Evolutionary conservation across 2,797 vertebrate genomes (phyloP), one percentile per base, ranked within the genome.

Genomic region (Hoplostethus mediterraneus): DNA sequence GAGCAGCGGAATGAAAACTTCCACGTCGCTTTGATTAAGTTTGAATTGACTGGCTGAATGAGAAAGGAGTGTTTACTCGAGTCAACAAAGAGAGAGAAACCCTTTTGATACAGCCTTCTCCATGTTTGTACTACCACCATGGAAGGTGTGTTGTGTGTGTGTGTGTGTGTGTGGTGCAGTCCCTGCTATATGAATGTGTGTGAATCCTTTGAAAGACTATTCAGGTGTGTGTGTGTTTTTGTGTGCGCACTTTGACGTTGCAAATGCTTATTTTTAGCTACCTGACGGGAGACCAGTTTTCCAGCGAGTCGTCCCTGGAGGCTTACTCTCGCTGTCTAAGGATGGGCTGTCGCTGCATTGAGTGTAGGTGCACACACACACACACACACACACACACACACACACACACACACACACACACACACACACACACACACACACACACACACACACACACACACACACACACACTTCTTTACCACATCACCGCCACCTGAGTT

Each of bases 261-360:
- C 4, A n/a, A n/a, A 4, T 79, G 28, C 42, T 84, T 93, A 79
- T 93, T 92, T 94, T 86, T 90, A 95, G 95, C 80, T 95, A 95
- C 88, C 94, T 99, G 93, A 99, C 97, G 0, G 98, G 98, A 85
- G 98, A 99, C 91, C 98, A 99, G 94, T 98, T 99, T 93, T 98
- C 97, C 77, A 99, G 98, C 0, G 98, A 99, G 88, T 99, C 98
- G n/a, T 99, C 98, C 5, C 92, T 99, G 90, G 98, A 99, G 95
- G 98, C 98, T 0, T 99, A 99, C 0, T 97, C 97, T 10, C 97
- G 98, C 84, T 99, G 98, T 90, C 91, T 99, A 81, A 95, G 98
- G 81, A 98, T 99, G 98, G 98, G 98, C 69, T 99, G 98, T 82
- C 97, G 98, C 88, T 99, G 98, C 73, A 99, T 99, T 12, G 98